Conservation (phyloP, 2,797 vertebrate species). For the Adrianichthys oophorus region DNA sequence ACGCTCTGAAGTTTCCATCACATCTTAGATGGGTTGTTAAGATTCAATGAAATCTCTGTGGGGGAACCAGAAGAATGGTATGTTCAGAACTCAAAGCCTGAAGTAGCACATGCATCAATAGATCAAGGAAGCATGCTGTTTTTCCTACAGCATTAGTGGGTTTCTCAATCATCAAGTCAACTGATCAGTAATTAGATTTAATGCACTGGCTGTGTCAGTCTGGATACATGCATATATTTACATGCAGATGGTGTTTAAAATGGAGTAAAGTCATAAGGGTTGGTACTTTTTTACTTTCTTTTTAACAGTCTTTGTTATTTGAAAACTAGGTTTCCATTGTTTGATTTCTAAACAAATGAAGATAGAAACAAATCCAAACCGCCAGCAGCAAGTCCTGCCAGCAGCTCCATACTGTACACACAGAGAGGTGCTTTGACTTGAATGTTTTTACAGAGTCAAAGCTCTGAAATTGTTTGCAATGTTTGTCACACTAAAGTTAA, state of each 20-base stretch:
- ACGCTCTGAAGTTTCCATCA: no score
- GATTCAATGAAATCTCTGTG: constrained; percentile 16
- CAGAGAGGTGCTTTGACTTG: constrained; percentile 1
- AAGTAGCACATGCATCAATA: constrained; percentile 45
- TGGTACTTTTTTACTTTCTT: background rate
- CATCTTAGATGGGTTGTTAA: no score
- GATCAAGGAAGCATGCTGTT: constrained; percentile 28
- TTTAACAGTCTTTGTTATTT: background rate
- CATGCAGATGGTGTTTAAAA: no score
- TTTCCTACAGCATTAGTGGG: constrained; percentile 14
- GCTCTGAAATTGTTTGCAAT: no score
- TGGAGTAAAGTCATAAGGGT: no score
- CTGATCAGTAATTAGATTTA: no score
- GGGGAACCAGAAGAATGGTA: constrained; percentile 37
- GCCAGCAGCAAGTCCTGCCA: background rate
- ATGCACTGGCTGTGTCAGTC: no score
- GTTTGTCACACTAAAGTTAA: no score
- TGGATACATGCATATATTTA: no score
- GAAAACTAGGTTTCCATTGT: background rate
- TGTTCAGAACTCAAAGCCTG: constrained; percentile 28
- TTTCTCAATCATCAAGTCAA: constrained; percentile 3
- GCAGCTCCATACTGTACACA: background rate
- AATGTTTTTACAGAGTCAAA: no score
- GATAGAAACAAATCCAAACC: background rate
- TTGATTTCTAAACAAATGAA: background rate